A percentile compares a stretch with the other conserved stretches of the same genome.
These are phyloP conservation scores for Electrophaes corylata DNA, from an alignment of 2,888 invertebrate genomes.

Conservation along the genomic window DNA sequence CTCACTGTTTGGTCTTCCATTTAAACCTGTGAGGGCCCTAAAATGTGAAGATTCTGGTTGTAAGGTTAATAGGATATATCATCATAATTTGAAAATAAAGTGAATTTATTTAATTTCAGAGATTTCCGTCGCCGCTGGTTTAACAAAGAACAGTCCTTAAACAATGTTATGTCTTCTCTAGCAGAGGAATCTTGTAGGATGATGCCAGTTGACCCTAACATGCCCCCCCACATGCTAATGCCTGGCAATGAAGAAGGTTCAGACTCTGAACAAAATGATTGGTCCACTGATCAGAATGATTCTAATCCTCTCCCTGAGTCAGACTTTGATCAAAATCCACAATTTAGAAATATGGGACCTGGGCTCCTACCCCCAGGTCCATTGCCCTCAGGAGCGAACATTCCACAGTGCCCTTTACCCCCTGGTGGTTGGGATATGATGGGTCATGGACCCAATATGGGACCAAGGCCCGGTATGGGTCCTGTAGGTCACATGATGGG, in stretches of 20 bases:
- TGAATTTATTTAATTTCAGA: constrained; percentile 46
- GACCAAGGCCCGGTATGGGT: constrained; percentile 41
- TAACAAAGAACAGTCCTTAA: constrained; percentile 61
- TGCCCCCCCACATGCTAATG: constrained; percentile 71
- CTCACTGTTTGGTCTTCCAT: no score
- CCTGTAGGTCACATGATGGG: constrained; percentile 46
- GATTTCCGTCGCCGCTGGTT: constrained; percentile 68
- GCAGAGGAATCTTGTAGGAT: constrained; percentile 51
- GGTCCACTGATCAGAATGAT: constrained; percentile 58
- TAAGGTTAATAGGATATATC: no score
- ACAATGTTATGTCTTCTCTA: constrained; percentile 62
- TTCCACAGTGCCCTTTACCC: constrained; percentile 49
- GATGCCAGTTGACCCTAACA: constrained; percentile 42
- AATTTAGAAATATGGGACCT: constrained; percentile 33
- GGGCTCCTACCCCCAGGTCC: constrained; percentile 35
- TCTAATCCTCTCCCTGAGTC: constrained; percentile 54
- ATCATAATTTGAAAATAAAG: not conserved
- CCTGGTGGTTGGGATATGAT: constrained; percentile 44
- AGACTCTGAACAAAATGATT: constrained; percentile 55
- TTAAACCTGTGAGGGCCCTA: no score
- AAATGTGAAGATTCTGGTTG: no score
- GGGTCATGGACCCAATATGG: constrained; percentile 41
- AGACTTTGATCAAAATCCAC: constrained; percentile 42
- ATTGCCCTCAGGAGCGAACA: constrained; percentile 33
- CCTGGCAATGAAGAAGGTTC: constrained; percentile 60